These are phyloP conservation scores for Magallana angulata DNA, from an alignment of 1,140 invertebrate species.

Conservation along the genomic window DNA sequence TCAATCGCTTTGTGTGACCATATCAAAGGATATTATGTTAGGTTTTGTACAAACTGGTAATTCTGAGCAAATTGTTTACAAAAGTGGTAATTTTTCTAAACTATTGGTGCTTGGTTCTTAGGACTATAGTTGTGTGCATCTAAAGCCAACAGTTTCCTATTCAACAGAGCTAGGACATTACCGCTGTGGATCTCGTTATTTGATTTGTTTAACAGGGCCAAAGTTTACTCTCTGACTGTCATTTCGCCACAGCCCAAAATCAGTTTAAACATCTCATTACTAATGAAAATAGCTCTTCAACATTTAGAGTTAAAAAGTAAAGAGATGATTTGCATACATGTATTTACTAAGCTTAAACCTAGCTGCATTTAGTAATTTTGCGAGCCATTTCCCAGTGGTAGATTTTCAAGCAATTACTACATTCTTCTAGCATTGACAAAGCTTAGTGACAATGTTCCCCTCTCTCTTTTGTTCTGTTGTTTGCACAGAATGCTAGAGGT, in stretches of 20 bases:
- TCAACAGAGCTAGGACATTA: background rate
- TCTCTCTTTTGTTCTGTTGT: conserved; percentile 3
- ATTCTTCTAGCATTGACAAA: conserved; percentile 13
- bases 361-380: background rate
- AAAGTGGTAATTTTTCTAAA: conserved; percentile 15
- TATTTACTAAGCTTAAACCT: conserved; percentile 17
- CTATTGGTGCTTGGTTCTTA: background rate
- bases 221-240: background rate
- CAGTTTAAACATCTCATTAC: conserved; percentile 32
- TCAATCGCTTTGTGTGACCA: background rate
- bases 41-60: background rate
- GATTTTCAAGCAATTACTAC: background rate
- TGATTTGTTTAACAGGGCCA: background rate
- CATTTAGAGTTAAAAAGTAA: background rate
- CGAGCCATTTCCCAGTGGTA: conserved; percentile 25
- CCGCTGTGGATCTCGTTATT: background rate
- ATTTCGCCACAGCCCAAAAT: background rate
- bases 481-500: background rate
- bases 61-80: background rate
- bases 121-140: background rate
- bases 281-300: conserved; percentile 25
- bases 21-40: background rate
- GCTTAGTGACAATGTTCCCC: background rate
- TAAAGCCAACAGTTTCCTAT: background rate
- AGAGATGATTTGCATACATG: conserved; percentile 16